A percentile compares a stretch with the other conserved stretches of the same genome.
Conservation (phyloP, 2,113 vertebrate genomes). For the Eudyptes chrysolophus region DNA sequence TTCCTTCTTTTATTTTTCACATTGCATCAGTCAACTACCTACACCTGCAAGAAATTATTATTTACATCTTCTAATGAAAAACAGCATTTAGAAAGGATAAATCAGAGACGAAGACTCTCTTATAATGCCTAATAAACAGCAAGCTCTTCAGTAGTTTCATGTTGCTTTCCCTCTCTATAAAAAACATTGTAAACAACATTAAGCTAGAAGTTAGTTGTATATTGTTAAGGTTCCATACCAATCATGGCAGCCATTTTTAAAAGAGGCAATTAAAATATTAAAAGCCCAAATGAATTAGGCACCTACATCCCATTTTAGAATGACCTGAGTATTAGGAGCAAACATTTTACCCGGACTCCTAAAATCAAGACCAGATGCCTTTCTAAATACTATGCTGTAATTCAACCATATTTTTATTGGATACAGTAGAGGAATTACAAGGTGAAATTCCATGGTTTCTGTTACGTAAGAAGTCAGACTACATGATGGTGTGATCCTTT, state of each 20-base stretch:
- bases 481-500: not conserved
- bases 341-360: not conserved
- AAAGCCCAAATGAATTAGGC: not conserved
- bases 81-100: not conserved
- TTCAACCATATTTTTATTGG: constrained; percentile 52
- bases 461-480: constrained; percentile 6
- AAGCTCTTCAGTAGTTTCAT: not conserved
- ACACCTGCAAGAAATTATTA: not conserved
- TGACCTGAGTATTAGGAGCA: not conserved
- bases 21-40: not conserved
- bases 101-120: not conserved
- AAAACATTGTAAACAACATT: not conserved
- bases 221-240: not conserved
- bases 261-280: not conserved
- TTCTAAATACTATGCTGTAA: constrained; percentile 5
- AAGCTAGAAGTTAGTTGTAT: not conserved
- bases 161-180: not conserved
- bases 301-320: not conserved
- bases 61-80: not conserved
- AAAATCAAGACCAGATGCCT: constrained; percentile 43
- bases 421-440: constrained; percentile 9
- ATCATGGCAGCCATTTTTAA: not conserved
- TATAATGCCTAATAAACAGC: not conserved
- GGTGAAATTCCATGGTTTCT: constrained; percentile 8
- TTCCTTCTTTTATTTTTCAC: not conserved